Evolutionary conservation across 2,888 invertebrate genomes (phyloP).

Genomic region (Chironomus riparius): DNA sequence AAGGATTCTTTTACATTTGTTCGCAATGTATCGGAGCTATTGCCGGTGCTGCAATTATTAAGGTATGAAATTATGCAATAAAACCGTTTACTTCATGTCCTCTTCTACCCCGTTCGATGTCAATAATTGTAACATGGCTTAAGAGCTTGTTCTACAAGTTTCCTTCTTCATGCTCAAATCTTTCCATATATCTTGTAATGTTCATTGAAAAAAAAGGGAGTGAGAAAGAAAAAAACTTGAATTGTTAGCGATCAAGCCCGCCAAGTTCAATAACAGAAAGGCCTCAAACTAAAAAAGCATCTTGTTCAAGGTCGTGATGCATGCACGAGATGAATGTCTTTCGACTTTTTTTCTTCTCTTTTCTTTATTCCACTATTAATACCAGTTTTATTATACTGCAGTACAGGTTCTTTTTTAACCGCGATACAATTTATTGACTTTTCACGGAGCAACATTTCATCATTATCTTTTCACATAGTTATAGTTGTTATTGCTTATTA

Average conservation of each 20-base stretch:
- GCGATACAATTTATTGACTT: background rate
- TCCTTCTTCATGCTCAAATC: background rate
- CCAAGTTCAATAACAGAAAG: slow-evolving; percentile 25
- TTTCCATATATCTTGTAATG: background rate
- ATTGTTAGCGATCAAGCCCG: background rate
- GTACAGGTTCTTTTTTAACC: background rate
- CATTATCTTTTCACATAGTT: background rate
- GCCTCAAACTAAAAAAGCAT: slow-evolving; percentile 6
- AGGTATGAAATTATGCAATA: slow-evolving; percentile 42
- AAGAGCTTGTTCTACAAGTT: background rate
- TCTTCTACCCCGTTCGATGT: slow-evolving; percentile 42
- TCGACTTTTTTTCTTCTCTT: background rate
- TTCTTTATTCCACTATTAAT: background rate
- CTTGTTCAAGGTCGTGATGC: slow-evolving; percentile 17
- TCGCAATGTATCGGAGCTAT: slow-evolving; percentile 75
- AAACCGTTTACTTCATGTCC: slow-evolving; percentile 18
- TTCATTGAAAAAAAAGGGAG: background rate
- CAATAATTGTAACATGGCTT: background rate
- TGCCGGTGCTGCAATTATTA: slow-evolving; percentile 67
- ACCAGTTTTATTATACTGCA: background rate
- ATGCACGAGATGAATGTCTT: background rate
- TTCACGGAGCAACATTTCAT: background rate
- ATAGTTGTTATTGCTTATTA: background rate
- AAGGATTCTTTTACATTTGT: slow-evolving; percentile 69
- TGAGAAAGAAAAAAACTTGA: background rate